A percentile compares a stretch with the other conserved stretches of the same genome.
Conservation (phyloP, 2,113 vertebrate genomes). For the Tautogolabrus adspersus region DNA sequence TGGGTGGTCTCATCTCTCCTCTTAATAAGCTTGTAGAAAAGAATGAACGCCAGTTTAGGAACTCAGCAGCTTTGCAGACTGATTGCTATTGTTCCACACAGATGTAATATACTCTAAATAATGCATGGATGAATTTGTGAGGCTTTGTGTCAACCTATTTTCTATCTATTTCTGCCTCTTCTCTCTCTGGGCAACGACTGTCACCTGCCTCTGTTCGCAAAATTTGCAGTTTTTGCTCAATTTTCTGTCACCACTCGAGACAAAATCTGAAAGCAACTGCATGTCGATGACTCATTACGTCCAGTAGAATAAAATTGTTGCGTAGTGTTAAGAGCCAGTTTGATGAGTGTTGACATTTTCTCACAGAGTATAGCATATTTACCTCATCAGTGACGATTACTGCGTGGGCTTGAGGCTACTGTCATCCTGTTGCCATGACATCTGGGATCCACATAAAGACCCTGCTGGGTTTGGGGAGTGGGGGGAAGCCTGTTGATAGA, state of each 20-base stretch:
- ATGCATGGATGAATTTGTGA: slow-evolving; percentile 28
- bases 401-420: slow-evolving; percentile 48
- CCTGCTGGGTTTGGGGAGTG: slow-evolving; percentile 1
- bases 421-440: slow-evolving; percentile 75
- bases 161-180: slow-evolving; percentile 23
- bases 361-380: slow-evolving; percentile 12
- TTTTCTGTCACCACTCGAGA: slow-evolving; percentile 28
- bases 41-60: too few relatives aligned
- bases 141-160: slow-evolving; percentile 21
- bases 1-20: too few relatives aligned
- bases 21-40: background rate
- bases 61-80: background rate
- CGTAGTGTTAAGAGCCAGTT: background rate
- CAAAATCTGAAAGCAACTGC: slow-evolving; percentile 6
- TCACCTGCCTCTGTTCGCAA: slow-evolving; percentile 34
- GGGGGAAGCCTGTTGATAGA: slow-evolving; percentile 14
- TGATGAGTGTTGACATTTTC: slow-evolving; percentile 31
- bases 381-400: slow-evolving; percentile 55
- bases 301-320: slow-evolving; percentile 4
- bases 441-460: slow-evolving; percentile 57
- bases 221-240: slow-evolving; percentile 23
- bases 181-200: background rate
- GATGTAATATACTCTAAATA: slow-evolving; percentile 38
- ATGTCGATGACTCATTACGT: slow-evolving; percentile 1
- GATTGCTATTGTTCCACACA: slow-evolving; percentile 43